A percentile compares a stretch with the other conserved stretches of the same genome.
Conservation (phyloP, 1,140 invertebrate species). For the Carposina sasakii region DNA sequence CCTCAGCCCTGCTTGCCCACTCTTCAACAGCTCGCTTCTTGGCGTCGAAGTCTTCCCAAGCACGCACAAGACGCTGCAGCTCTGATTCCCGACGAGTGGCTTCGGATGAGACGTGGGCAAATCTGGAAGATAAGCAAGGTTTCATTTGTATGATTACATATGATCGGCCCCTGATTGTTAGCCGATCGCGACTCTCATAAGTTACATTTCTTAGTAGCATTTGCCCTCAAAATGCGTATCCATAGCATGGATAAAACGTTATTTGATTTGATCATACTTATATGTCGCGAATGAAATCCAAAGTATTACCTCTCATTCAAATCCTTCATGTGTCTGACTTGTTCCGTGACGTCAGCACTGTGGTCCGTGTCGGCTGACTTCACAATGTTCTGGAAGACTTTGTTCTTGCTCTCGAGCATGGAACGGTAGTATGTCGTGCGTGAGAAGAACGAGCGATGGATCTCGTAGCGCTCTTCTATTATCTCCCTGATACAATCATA, state of each 20-base stretch:
- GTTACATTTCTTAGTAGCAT: too few species aligned
- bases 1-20: conserved; percentile 89
- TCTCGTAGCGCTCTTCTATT: conserved; percentile 83
- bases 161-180: too few species aligned
- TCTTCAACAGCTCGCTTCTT: conserved; percentile 85
- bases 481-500: conserved; percentile 73
- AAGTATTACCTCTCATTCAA: conserved; percentile 82
- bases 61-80: conserved; percentile 83
- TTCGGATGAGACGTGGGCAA: conserved; percentile 80
- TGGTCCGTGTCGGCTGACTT: conserved; percentile 83
- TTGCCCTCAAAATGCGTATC: too few species aligned
- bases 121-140: conserved; percentile 65
- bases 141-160: not conserved
- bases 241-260: too few species aligned
- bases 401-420: conserved; percentile 95
- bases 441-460: conserved; percentile 90
- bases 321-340: conserved; percentile 80
- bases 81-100: conserved; percentile 85
- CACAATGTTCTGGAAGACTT: conserved; percentile 91
- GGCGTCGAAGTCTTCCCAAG: conserved; percentile 90
- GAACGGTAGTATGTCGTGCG: conserved; percentile 92
- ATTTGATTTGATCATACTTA: too few species aligned
- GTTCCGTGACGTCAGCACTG: conserved; percentile 81
- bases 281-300: too few species aligned
- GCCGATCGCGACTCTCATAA: too few species aligned